A percentile compares a stretch with the other conserved stretches of the same genome.
Evolutionary conservation across 2,113 vertebrate species (phyloP).

Genomic region (Nothoprocta pentlandii): DNA sequence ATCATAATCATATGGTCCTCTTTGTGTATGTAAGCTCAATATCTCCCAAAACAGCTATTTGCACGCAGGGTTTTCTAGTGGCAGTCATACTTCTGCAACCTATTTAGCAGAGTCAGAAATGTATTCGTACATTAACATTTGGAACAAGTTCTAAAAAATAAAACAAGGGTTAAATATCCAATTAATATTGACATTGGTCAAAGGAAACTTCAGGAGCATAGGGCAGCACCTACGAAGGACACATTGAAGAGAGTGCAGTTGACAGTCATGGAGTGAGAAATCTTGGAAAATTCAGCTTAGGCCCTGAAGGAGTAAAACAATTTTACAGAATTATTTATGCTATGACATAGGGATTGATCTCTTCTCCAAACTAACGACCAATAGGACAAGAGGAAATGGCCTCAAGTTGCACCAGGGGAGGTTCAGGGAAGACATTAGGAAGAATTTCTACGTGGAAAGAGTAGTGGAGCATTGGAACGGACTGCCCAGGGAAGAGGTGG

Average conservation of each 20-base stretch:
- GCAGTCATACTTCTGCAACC: background rate
- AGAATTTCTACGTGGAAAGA: too few species aligned
- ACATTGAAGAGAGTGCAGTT: background rate
- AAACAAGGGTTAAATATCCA: background rate
- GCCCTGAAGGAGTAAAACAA: background rate
- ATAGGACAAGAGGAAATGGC: too few species aligned
- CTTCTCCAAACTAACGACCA: too few species aligned
- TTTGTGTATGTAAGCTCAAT: background rate
- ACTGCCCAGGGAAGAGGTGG: too few species aligned
- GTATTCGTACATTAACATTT: background rate
- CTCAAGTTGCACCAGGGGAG: too few species aligned
- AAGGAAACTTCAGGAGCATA: background rate
- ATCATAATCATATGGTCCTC: background rate
- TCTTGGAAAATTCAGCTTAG: background rate
- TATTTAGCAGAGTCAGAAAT: background rate
- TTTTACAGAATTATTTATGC: background rate
- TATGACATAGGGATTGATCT: background rate
- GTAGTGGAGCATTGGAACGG: too few species aligned
- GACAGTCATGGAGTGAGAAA: background rate
- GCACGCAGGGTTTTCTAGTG: background rate
- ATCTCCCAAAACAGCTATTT: background rate
- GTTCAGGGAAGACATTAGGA: too few species aligned
- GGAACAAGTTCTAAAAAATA: background rate
- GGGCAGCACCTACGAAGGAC: background rate
- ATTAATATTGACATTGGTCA: background rate